Conservation (phyloP, 2,888 invertebrate genomes). For the Tetragnatha montana region DNA sequence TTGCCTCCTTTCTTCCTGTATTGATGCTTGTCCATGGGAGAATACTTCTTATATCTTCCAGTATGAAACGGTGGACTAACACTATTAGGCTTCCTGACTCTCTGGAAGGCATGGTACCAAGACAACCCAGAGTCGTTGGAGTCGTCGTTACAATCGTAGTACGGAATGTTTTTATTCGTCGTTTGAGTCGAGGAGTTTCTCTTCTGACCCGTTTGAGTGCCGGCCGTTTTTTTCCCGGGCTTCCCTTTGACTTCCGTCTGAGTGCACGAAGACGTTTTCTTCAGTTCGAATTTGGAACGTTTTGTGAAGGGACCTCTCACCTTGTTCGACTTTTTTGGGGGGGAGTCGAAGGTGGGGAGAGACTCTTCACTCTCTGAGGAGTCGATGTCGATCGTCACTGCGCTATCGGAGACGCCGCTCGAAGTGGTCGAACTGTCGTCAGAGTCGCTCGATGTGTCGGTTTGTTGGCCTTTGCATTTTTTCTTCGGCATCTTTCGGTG, state of each 20-base stretch:
- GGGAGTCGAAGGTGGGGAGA: not conserved
- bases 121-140: not conserved
- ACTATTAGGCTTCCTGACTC: not conserved
- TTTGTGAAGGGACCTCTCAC: not conserved
- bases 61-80: not conserved
- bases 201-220: not conserved
- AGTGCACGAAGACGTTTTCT: not conserved
- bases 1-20: not conserved
- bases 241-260: conserved; percentile 1
- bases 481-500: not conserved
- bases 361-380: not conserved
- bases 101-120: not conserved
- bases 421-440: not conserved
- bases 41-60: not conserved
- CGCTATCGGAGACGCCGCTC: not conserved
- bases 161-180: not conserved
- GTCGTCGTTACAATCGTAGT: not conserved
- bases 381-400: not conserved
- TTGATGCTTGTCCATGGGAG: not conserved
- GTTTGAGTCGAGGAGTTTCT: conserved; percentile 2
- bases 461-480: not conserved
- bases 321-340: not conserved
- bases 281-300: not conserved
- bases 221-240: not conserved
- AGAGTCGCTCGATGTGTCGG: not conserved